A percentile compares a stretch with the other conserved stretches of the same genome.
These are phyloP conservation scores for Hormiphora californensis DNA, from an alignment of 37 sponge, comb jelly and placozoan genomes.

Conservation along the genomic window DNA sequence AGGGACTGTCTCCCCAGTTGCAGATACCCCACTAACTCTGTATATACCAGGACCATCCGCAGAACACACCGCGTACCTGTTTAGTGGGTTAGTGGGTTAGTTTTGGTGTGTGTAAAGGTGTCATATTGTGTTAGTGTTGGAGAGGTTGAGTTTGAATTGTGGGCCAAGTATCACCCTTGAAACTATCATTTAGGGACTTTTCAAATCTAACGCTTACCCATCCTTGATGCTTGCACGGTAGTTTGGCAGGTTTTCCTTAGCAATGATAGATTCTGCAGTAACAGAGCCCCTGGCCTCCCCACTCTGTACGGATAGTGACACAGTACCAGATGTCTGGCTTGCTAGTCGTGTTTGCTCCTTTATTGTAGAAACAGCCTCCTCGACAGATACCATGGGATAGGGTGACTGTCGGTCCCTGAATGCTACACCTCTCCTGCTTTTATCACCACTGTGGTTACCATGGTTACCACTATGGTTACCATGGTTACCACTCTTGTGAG, in stretches of 20 bases:
- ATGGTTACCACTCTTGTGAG: conserved; percentile 23
- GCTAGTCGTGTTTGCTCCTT: not conserved
- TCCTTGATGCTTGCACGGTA: conserved; percentile 95
- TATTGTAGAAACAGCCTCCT: conserved; percentile 65
- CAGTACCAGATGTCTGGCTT: not conserved
- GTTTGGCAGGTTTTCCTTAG: conserved; percentile 72
- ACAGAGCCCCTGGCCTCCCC: too few species aligned
- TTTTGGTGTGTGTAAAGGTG: too few species aligned
- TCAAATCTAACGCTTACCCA: conserved; percentile 97
- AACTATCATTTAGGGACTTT: too few species aligned
- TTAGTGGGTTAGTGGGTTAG: too few species aligned
- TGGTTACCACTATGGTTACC: not conserved
- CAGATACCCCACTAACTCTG: not conserved
- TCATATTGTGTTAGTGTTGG: too few species aligned
- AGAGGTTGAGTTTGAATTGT: too few species aligned
- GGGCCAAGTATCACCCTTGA: too few species aligned
- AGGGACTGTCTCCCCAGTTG: not conserved
- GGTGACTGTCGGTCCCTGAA: conserved; percentile 70
- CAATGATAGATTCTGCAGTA: conserved; percentile 62
- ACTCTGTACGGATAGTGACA: too few species aligned
- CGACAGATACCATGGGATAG: conserved; percentile 76
- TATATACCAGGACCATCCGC: too few species aligned
- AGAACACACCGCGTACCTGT: too few species aligned
- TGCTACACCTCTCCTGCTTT: conserved; percentile 58
- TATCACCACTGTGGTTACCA: too few species aligned